Conservation (phyloP, 2,113 vertebrate genomes). For the Electrona antarctica region DNA sequence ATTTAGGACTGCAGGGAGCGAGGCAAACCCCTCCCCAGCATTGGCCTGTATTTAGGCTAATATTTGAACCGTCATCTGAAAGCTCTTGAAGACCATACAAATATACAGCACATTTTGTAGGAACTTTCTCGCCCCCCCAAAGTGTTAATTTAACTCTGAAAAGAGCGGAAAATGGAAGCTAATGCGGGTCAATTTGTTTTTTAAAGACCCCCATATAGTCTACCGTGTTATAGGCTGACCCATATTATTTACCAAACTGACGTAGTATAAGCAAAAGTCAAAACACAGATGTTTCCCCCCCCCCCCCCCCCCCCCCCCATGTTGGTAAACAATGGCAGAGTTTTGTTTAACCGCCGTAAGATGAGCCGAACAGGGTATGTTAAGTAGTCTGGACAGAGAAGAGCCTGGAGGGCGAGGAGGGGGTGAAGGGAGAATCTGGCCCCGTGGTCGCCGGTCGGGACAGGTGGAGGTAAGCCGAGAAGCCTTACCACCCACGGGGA, state of each 20-base stretch:
- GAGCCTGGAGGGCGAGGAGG: slow-evolving; percentile 52
- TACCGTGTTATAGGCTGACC: too few species aligned
- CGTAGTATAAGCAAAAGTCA: background rate
- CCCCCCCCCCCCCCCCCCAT: background rate
- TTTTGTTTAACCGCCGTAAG: slow-evolving; percentile 71
- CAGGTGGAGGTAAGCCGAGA: slow-evolving; percentile 82
- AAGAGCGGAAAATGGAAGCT: too few species aligned
- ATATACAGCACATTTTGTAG: background rate
- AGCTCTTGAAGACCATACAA: slow-evolving; percentile 9
- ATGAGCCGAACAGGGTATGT: slow-evolving; percentile 67
- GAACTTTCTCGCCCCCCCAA: too few species aligned
- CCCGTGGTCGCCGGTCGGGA: too few species aligned
- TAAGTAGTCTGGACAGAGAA: slow-evolving; percentile 63
- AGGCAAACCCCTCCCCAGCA: background rate
- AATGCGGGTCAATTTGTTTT: too few species aligned
- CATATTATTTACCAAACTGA: too few species aligned
- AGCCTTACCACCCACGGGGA: slow-evolving; percentile 77
- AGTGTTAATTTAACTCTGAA: too few species aligned
- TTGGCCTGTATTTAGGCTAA: slow-evolving; percentile 22
- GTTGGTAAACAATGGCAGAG: slow-evolving; percentile 59
- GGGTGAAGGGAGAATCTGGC: slow-evolving; percentile 69
- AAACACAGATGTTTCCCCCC: background rate
- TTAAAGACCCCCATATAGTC: too few species aligned
- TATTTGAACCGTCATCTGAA: slow-evolving; percentile 18
- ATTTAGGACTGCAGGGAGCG: background rate